Conservation (phyloP, 2,888 invertebrate species). For the Nomada ruficornis region DNA sequence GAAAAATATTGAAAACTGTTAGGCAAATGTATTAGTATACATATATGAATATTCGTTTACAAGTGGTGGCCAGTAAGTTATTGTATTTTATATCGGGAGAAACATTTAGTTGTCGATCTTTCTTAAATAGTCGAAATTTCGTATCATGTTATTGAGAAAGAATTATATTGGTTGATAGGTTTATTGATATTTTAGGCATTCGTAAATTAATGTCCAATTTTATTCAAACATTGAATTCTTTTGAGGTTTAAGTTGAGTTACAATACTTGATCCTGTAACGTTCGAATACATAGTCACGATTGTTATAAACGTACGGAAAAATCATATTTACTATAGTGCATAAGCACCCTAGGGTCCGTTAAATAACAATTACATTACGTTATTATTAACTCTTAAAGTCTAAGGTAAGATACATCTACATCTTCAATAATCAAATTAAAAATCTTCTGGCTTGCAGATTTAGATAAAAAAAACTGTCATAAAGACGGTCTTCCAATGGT, state of each 20-base stretch:
- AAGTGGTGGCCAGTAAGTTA: too few species aligned
- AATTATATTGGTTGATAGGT: not conserved
- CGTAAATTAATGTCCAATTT: not conserved
- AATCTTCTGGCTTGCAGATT: not conserved
- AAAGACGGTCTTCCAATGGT: not conserved
- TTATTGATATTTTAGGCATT: not conserved
- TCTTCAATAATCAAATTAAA: not conserved
- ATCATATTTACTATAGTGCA: not conserved
- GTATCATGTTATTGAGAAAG: not conserved
- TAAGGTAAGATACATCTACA: constrained; percentile 1
- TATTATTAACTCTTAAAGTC: not conserved
- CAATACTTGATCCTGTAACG: constrained; percentile 8
- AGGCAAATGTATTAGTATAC: not conserved
- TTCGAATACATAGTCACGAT: not conserved
- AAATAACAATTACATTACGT: not conserved
- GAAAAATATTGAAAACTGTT: not conserved
- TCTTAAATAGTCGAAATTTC: not conserved
- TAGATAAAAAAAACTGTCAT: not conserved
- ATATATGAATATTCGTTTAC: too few species aligned
- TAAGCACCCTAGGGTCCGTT: not conserved
- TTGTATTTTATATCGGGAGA: not conserved
- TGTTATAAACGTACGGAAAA: not conserved
- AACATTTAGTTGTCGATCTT: not conserved
- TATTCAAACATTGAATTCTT: not conserved
- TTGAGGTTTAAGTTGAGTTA: constrained; percentile 3